Conservation (phyloP, 2,797 vertebrate species). For the Crypturellus tataupa region DNA sequence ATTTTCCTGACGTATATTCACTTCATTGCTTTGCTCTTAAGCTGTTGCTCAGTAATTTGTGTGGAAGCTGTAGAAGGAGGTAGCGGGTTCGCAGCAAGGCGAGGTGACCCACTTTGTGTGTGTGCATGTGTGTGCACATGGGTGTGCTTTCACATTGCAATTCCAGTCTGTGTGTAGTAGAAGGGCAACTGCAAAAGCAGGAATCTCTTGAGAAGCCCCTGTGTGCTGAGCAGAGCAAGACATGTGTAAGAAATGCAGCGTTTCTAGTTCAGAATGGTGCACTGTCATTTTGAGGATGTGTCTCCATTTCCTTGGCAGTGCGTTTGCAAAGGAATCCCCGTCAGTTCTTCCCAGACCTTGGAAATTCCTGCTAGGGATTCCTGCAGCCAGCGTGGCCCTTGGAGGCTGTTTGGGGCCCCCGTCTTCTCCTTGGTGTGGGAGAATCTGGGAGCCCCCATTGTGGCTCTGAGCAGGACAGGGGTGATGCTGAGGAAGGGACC, state of each 20-base stretch:
- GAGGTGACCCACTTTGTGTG: neutral
- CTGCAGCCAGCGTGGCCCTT: neutral
- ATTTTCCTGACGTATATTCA: neutral
- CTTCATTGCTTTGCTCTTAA: conserved; percentile 11
- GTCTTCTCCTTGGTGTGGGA: neutral
- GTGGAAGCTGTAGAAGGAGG: neutral
- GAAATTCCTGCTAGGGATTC: neutral
- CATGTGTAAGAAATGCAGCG: neutral
- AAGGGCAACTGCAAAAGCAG: neutral
- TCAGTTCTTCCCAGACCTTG: neutral
- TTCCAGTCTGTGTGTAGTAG: neutral
- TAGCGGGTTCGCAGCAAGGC: neutral
- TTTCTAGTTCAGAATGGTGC: neutral
- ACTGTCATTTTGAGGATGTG: neutral
- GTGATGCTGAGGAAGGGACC: neutral
- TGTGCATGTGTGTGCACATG: neutral
- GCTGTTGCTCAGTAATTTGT: neutral
- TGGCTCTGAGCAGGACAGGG: conserved; percentile 1
- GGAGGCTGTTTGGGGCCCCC: neutral
- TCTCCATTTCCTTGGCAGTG: neutral
- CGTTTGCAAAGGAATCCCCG: neutral
- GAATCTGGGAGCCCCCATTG: neutral
- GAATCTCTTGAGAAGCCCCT: neutral
- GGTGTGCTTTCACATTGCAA: neutral
- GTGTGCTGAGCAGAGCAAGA: neutral